phyloP scores from a whole-genome alignment of 2,797 vertebrate genomes.

The Decapterus maruadsi region DNA sequence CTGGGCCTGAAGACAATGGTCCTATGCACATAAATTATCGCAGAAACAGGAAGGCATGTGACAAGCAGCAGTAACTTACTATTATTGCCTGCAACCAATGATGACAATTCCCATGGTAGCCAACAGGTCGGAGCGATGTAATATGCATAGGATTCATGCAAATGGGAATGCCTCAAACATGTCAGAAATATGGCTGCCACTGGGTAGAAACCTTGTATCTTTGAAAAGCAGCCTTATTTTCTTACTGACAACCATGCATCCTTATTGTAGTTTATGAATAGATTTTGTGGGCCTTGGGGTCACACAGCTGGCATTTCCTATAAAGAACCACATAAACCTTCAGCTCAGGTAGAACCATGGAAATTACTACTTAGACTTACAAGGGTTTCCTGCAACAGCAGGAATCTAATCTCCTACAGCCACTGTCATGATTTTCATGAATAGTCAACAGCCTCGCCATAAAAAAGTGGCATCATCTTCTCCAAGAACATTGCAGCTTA shows the following conservation, averaged over 20 bases:
- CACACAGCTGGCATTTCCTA: slow-evolving; percentile 75
- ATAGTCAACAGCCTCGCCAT: slow-evolving; percentile 76
- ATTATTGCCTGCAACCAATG: slow-evolving; percentile 78
- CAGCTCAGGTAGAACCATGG: slow-evolving; percentile 71
- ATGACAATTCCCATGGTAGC: slow-evolving; percentile 74
- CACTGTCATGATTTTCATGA: slow-evolving; percentile 73
- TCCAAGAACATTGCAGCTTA: slow-evolving; percentile 74
- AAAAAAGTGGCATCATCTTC: slow-evolving; percentile 76
- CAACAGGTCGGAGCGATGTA: slow-evolving; percentile 78
- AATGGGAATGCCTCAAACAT: slow-evolving; percentile 75
- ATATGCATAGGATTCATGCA: slow-evolving; percentile 82
- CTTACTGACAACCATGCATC: slow-evolving; percentile 66
- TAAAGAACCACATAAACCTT: slow-evolving; percentile 78
- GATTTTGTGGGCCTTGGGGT: slow-evolving; percentile 69
- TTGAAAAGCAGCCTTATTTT: slow-evolving; percentile 72
- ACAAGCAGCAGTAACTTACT: slow-evolving; percentile 81
- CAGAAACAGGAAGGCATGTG: slow-evolving; percentile 74
- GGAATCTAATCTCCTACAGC: slow-evolving; percentile 73
- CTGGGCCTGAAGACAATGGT: slow-evolving; percentile 73
- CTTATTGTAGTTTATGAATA: slow-evolving; percentile 75
- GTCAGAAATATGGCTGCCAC: slow-evolving; percentile 73
- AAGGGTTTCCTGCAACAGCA: slow-evolving; percentile 66
- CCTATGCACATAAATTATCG: slow-evolving; percentile 75
- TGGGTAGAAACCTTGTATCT: slow-evolving; percentile 69
- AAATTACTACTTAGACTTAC: slow-evolving; percentile 75